Conservation (phyloP, 1,140 invertebrate genomes). For the Portunus trituberculatus region DNA sequence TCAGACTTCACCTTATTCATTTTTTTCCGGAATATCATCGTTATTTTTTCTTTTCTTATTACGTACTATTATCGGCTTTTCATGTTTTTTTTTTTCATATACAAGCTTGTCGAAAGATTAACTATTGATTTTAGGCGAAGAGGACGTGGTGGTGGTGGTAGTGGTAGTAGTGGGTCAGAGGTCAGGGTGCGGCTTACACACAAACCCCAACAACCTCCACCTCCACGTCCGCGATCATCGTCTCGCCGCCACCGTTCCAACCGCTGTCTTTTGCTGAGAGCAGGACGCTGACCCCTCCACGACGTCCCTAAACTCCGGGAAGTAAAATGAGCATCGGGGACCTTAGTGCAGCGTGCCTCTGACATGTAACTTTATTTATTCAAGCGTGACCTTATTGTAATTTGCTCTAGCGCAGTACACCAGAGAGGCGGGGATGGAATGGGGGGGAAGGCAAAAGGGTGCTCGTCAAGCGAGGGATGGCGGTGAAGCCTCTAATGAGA, state of each 20-base stretch:
- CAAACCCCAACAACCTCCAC: neutral
- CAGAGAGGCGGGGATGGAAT: neutral
- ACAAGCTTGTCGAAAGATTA: constrained; percentile 34
- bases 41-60: no score
- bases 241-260: neutral
- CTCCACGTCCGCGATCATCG: neutral
- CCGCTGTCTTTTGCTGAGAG: neutral
- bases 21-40: neutral
- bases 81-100: neutral
- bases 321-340: neutral
- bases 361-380: constrained; percentile 13
- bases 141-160: neutral
- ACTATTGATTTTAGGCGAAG: constrained; percentile 44
- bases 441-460: no score
- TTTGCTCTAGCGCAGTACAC: neutral
- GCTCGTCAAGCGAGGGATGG: no score
- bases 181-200: constrained; percentile 33
- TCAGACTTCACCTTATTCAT: neutral
- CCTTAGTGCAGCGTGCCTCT: neutral
- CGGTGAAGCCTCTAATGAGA: neutral
- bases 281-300: neutral
- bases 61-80: neutral
- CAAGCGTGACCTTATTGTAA: constrained; percentile 10
- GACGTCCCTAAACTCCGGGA: neutral
- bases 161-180: constrained; percentile 4